Base-by-base conservation (phyloP, 2,888 invertebrate species). In the Girardia tigrina region DNA sequence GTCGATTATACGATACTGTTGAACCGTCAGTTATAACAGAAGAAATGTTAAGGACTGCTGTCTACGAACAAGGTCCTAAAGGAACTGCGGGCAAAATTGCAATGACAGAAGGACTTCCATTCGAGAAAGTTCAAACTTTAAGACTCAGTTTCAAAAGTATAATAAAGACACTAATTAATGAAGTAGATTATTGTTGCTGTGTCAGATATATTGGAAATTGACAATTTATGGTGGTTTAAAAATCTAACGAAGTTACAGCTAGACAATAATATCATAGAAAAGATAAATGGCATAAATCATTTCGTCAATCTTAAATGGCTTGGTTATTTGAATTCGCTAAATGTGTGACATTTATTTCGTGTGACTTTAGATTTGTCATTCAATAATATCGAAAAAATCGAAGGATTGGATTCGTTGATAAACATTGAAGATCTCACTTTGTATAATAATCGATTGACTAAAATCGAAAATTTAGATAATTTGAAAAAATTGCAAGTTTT, bases 201-300 rank as follows among this genome's bases (percentile, higher is more conserved):
- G 29, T 70, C 82, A 90, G 90, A 90, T 82, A 91, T 94, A 80
- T 84, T 93, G 28, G 88, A 90, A 81, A 91, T 94, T 73, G 91
- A 91, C 82, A 90, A 92, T 81, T 86, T 94, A 0, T 92, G 92
- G 91, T 88, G 90, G 83, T 86, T 93, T 80, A 88, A 87, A 74
- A 89, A 88, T 75, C 85, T 94, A 14, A 89, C 88, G 0, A 91
- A 90, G 81, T 86, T 94, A 16, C 89, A 90, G 71, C 83, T 94
- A 73, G 90, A 90, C 78, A 91, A 91, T 81, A 94, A 94, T 83
- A 87, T 89, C 75, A 91, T 94, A 75, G 91, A 92, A 82, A 89
- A 88, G 81, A 92, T 94, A 75, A 91, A 92, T 85, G 90, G 91
- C 81, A 85, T 94, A 70, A 89, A 90, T 70, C 86, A 85, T 78